Percentiles rank a stretch among this genome's conserved stretches.
phyloP scores from a whole-genome alignment of 92 coral and sea anemone genomes.

The Phymanthus crucifer region DNA sequence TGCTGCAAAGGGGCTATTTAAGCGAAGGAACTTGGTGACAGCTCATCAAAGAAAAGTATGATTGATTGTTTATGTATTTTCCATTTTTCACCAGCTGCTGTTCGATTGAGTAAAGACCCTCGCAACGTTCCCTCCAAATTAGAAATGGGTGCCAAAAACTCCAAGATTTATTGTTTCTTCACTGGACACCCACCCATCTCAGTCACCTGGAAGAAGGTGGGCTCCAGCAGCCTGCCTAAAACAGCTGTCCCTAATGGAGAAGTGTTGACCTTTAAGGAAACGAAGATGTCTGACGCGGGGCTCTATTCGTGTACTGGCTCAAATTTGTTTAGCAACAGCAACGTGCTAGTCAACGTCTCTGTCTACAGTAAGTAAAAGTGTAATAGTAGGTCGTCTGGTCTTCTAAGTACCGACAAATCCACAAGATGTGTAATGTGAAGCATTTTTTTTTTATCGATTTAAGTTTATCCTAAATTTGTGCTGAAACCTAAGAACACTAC shows the following conservation, averaged over 20 bases:
- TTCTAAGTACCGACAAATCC: not conserved
- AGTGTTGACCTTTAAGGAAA: slow-evolving; percentile 27
- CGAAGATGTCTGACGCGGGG: slow-evolving; percentile 64
- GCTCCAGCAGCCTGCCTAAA: slow-evolving; percentile 15
- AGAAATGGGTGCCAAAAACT: slow-evolving; percentile 21
- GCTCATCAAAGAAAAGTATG: too few species aligned
- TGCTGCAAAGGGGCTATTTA: too few species aligned
- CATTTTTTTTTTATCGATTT: not conserved
- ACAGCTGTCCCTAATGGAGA: slow-evolving; percentile 11
- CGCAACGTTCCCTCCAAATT: slow-evolving; percentile 28
- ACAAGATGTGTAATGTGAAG: too few species aligned
- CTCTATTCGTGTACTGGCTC: slow-evolving; percentile 72
- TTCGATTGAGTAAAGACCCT: slow-evolving; percentile 22
- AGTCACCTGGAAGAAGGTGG: slow-evolving; percentile 65
- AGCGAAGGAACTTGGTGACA: too few species aligned
- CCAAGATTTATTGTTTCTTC: slow-evolving; percentile 56
- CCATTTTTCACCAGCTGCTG: slow-evolving; percentile 32
- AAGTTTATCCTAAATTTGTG: slow-evolving; percentile 71
- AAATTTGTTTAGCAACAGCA: slow-evolving; percentile 61
- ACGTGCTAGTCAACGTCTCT: slow-evolving; percentile 51
- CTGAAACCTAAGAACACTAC: slow-evolving; percentile 77
- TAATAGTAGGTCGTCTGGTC: not conserved
- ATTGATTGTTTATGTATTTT: not conserved
- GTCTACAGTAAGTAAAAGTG: slow-evolving; percentile 69
- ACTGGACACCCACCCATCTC: slow-evolving; percentile 53